Conservation (phyloP, 1,140 invertebrate species). For the Sitobion miscanthi region DNA sequence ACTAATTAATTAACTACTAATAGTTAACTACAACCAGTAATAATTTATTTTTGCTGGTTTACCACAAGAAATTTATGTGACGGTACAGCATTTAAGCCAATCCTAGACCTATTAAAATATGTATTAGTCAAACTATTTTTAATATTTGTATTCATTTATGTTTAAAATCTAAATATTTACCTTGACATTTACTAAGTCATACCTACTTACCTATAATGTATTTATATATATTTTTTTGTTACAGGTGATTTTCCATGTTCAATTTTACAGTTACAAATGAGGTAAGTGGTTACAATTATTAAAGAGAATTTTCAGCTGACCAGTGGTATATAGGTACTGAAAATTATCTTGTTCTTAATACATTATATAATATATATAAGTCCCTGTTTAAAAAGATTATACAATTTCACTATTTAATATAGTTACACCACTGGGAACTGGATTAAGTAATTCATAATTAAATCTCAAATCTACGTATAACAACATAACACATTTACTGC, state of each 20-base stretch:
- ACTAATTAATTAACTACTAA: no score
- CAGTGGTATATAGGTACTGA: neutral
- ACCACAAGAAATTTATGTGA: no score
- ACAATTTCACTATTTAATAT: no score
- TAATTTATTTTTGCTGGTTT: no score
- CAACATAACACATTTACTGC: neutral
- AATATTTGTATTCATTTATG: neutral
- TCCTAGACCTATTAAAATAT: no score
- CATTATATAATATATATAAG: neutral
- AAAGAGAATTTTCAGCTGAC: neutral
- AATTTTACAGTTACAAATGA: constrained; percentile 15
- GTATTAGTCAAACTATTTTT: no score
- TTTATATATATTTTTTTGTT: constrained; percentile 29
- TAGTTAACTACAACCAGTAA: no score
- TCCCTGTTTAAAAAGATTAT: no score
- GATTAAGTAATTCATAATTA: neutral
- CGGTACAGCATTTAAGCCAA: no score
- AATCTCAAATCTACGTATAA: neutral
- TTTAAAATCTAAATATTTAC: neutral
- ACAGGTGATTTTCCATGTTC: neutral
- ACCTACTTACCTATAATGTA: neutral
- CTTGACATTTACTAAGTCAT: neutral
- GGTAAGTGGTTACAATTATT: constrained; percentile 22
- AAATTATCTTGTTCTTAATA: neutral
- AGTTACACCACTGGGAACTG: no score